These are phyloP conservation scores for Thryonomys swinderianus DNA, from an alignment of 2,113 vertebrate species.

Conservation along the genomic window DNA sequence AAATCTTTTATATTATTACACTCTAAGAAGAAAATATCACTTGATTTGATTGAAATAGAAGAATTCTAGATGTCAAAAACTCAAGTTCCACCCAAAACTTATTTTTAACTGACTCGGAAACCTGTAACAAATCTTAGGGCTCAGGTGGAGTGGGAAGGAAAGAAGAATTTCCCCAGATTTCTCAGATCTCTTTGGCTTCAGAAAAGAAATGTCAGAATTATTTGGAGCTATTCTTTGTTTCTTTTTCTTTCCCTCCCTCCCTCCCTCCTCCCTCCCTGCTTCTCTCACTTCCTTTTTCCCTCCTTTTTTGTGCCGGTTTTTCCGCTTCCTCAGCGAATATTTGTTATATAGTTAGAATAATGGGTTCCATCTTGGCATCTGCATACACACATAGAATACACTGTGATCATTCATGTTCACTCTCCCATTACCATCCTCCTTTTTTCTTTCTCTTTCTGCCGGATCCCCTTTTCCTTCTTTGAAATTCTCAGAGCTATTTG, in stretches of 20 bases:
- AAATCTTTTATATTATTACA: neutral
- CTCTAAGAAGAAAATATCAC: neutral
- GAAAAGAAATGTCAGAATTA: neutral
- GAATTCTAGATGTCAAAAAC: neutral
- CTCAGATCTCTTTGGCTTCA: neutral
- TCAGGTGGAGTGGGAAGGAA: neutral
- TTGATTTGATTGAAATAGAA: neutral
- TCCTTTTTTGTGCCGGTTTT: neutral
- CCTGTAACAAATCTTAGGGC: neutral
- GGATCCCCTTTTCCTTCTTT: neutral
- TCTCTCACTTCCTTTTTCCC: accelerated
- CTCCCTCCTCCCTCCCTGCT: accelerated
- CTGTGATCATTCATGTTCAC: neutral
- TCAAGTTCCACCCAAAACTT: neutral
- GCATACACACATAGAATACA: neutral
- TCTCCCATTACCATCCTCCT: neutral
- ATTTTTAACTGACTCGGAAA: slow-evolving; percentile 21
- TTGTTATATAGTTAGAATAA: neutral
- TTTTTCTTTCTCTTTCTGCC: neutral
- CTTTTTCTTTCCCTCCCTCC: neutral
- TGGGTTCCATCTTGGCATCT: neutral
- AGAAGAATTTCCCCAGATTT: neutral
- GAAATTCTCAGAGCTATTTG: neutral
- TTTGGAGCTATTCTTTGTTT: neutral
- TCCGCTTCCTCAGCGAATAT: neutral